Evolutionary conservation across 2,888 invertebrate genomes (phyloP).

Genomic region (Drosophila melanosoma): DNA sequence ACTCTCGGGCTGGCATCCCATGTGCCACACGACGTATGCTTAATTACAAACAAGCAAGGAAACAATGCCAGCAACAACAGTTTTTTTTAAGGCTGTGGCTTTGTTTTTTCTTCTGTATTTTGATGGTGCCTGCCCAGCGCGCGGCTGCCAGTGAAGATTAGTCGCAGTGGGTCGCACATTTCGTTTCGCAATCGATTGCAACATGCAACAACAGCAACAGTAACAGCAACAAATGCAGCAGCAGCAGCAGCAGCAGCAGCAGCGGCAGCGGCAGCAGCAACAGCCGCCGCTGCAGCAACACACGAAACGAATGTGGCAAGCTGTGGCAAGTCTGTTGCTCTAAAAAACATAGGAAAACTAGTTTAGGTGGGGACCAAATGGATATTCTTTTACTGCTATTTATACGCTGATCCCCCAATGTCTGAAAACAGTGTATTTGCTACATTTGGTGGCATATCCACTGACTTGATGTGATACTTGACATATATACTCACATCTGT

Average conservation of each 20-base stretch:
- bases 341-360: constrained; percentile 81
- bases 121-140: constrained; percentile 58
- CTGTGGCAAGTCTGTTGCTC: constrained; percentile 60
- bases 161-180: constrained; percentile 82
- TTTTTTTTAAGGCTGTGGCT: constrained; percentile 38
- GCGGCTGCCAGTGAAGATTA: constrained; percentile 72
- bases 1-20: constrained; percentile 68
- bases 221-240: constrained; percentile 36
- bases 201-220: constrained; percentile 69
- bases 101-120: constrained; percentile 4
- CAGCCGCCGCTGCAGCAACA: constrained; percentile 46
- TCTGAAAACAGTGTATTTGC: not conserved
- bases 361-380: constrained; percentile 83
- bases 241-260: constrained; percentile 38
- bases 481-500: not conserved
- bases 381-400: constrained; percentile 80
- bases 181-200: constrained; percentile 82
- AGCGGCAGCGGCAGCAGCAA: constrained; percentile 37
- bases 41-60: constrained; percentile 79
- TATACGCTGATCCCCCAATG: constrained; percentile 23
- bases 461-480: not conserved
- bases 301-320: constrained; percentile 75
- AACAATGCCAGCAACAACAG: constrained; percentile 62
- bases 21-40: constrained; percentile 81
- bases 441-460: not conserved